Evolutionary conservation across 2,888 invertebrate species (phyloP).

Genomic region (Pardosa pseudoannulata): DNA sequence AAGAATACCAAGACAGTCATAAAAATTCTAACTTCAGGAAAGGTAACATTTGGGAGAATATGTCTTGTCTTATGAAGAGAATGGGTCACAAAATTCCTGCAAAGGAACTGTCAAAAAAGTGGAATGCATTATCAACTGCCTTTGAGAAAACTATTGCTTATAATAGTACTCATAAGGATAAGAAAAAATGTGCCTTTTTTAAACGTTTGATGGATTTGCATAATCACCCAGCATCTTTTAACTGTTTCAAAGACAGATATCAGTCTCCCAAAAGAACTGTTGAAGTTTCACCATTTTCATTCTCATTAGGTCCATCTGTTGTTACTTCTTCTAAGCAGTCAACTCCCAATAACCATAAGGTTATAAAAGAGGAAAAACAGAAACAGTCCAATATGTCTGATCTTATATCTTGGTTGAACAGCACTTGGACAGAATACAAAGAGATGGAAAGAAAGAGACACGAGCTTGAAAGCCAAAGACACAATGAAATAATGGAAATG

Average conservation of each 20-base stretch:
- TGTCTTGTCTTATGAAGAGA: slow-evolving; percentile 38
- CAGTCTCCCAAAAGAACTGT: slow-evolving; percentile 48
- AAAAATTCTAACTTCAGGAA: slow-evolving; percentile 57
- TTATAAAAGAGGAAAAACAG: slow-evolving; percentile 16
- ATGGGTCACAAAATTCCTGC: slow-evolving; percentile 32
- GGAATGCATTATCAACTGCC: slow-evolving; percentile 23
- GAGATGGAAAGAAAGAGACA: slow-evolving; percentile 45
- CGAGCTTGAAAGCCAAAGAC: slow-evolving; percentile 24
- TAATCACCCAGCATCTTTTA: slow-evolving; percentile 30
- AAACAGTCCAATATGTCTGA: slow-evolving; percentile 11
- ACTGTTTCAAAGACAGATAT: slow-evolving; percentile 20
- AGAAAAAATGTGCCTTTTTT: slow-evolving; percentile 69
- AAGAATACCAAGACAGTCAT: slow-evolving; percentile 48
- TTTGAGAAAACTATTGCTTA: slow-evolving; percentile 53
- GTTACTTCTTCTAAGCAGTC: neutral
- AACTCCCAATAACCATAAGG: neutral
- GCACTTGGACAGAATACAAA: slow-evolving; percentile 54
- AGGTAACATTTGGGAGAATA: slow-evolving; percentile 50
- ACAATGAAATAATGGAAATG: slow-evolving; percentile 66
- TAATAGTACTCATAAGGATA: slow-evolving; percentile 57
- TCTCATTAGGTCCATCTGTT: neutral
- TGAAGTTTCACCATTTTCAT: slow-evolving; percentile 62
- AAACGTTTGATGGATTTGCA: slow-evolving; percentile 48
- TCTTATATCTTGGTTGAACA: slow-evolving; percentile 39
- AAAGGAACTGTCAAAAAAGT: slow-evolving; percentile 51